A percentile compares a stretch with the other conserved stretches of the same genome.
These are phyloP conservation scores for Margarornis squamiger DNA, from an alignment of 2,797 vertebrate species.

Conservation along the genomic window DNA sequence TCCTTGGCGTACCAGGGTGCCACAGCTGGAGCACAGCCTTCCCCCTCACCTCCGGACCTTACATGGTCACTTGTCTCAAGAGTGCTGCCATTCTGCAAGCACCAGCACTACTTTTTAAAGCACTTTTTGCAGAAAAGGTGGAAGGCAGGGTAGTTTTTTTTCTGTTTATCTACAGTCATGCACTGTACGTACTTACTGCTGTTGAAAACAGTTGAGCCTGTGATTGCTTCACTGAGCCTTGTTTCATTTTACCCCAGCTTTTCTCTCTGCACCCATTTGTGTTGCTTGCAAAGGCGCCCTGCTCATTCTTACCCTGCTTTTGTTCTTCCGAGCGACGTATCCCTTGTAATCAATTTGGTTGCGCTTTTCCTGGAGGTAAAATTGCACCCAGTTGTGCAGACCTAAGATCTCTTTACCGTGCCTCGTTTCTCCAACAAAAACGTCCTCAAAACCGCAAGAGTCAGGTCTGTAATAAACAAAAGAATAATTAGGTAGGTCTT, in stretches of 20 bases:
- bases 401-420: slow-evolving; percentile 80
- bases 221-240: background rate
- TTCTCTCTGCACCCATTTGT: background rate
- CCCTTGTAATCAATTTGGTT: slow-evolving; percentile 82
- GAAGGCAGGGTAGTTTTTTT: background rate
- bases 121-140: background rate
- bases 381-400: slow-evolving; percentile 89
- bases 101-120: background rate
- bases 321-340: slow-evolving; percentile 68
- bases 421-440: slow-evolving; percentile 85
- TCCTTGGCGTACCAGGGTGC: background rate
- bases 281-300: background rate
- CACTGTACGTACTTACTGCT: background rate
- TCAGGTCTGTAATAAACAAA: slow-evolving; percentile 71
- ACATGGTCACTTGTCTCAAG: background rate
- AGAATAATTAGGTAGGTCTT: background rate
- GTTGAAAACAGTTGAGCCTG: background rate
- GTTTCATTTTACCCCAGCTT: background rate
- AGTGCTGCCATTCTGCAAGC: background rate
- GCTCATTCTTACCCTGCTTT: slow-evolving; percentile 50
- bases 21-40: background rate
- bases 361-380: slow-evolving; percentile 85
- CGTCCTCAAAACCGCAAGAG: slow-evolving; percentile 86
- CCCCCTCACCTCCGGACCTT: background rate
- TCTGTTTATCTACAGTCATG: background rate